Base-by-base conservation (phyloP, 2,797 vertebrate species). In the Acipenser transmontanus region DNA sequence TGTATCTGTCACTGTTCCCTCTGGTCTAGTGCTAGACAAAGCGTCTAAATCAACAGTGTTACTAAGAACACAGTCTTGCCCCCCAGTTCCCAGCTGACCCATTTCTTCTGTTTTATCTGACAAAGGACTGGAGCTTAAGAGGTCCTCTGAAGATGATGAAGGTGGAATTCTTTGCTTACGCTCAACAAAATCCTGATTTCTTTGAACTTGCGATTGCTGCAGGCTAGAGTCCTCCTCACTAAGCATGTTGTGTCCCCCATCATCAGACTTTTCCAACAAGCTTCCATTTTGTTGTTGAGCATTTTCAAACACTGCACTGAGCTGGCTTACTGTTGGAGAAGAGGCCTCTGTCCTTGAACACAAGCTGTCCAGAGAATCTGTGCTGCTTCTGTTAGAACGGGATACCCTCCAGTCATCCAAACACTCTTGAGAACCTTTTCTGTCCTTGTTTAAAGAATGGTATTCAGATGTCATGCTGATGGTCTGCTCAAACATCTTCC, bases 291-390 rank as follows among this genome's bases (percentile, higher is more conserved):
- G 80, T 6, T 90, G 87, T 70, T 98, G 95, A 0, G 83, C 85
- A 62, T 91, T 93, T 84, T 99, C 95, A 73, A 99, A 99, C 12
- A 98, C 96, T 7, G 96, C 96, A 0, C 96, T 97, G 75, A 99
- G 93, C 80, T 98, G 96, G 79, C 95, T 98, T 75, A 99, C 97
- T 0, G 97, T 98, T 4, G 97, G 95, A 20, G 95, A 99, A 63
- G 95, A 91, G 0, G 95, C 94, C 75, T 99, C 97, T 0, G 94
- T 94, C 74, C 96, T 86, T 68, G 97, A 95, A 86, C 95, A 98
- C 66, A 97, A 91, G 7, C 96, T 98, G 78, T 98, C 97, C 87
- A 98, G 78, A 8, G 96, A 98, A 83, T 98, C 97, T 0, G 89
- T 94, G 74, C 96, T 99, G 80, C 95, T 96, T 80, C 95, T 81